phyloP scores from a whole-genome alignment of 2,888 invertebrate species.

The Eutolmus rufibarbis region DNA sequence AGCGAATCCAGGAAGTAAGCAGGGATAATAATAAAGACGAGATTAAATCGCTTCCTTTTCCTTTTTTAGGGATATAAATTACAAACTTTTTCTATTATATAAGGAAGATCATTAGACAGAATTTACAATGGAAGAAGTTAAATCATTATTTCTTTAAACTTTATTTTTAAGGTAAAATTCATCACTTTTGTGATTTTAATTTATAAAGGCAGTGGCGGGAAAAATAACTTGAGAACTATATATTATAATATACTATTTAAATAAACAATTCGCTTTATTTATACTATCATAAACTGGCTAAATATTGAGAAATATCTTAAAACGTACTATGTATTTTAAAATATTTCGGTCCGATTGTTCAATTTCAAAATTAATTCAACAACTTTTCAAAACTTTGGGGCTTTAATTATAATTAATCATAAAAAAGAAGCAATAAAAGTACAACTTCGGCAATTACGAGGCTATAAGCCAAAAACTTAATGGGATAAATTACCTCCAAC shows the following conservation, averaged over 20 bases:
- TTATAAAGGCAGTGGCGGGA: background rate
- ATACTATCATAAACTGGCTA: no score
- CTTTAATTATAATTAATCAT: background rate
- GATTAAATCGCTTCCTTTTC: background rate
- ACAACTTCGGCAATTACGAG: background rate
- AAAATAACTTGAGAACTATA: background rate
- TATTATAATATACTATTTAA: no score
- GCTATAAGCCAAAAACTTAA: background rate
- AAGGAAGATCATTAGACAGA: background rate
- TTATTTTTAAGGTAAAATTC: background rate
- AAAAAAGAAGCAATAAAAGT: background rate
- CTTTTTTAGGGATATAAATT: background rate
- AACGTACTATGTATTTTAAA: no score
- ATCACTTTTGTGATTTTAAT: background rate
- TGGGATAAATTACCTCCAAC: background rate
- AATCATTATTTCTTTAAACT: background rate
- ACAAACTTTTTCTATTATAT: background rate
- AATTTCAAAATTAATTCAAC: no score
- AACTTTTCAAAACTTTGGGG: background rate
- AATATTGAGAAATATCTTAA: no score
- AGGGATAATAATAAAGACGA: background rate
- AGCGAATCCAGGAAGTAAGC: background rate
- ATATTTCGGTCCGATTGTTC: no score
- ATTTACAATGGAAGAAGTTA: background rate
- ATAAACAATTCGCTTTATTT: no score